These are phyloP conservation scores for Platycheirus albimanus DNA, from an alignment of 2,888 invertebrate genomes.

Conservation along the genomic window DNA sequence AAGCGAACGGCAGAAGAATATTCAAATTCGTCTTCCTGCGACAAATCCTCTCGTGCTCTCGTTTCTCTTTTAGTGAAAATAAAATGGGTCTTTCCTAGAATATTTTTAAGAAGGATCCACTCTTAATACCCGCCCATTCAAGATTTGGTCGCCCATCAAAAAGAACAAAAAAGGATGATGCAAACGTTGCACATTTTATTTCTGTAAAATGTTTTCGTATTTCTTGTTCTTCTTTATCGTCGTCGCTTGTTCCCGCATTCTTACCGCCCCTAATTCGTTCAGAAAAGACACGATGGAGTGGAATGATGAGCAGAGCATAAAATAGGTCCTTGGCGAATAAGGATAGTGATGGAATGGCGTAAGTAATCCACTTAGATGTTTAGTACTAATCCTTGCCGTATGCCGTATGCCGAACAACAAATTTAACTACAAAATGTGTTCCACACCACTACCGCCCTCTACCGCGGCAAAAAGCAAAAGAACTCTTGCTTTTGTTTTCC, in stretches of 20 bases:
- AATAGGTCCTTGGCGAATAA: slow-evolving; percentile 15
- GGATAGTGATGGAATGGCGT: background rate
- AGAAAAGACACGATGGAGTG: slow-evolving; percentile 29
- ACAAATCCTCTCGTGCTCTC: slow-evolving; percentile 1
- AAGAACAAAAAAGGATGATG: slow-evolving; percentile 4
- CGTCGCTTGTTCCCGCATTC: background rate
- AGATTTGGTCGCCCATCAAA: background rate
- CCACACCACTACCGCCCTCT: background rate
- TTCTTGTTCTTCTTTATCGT: too few species aligned
- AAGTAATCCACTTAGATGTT: slow-evolving; percentile 64
- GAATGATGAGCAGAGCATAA: slow-evolving; percentile 14
- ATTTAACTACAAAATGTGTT: slow-evolving; percentile 42
- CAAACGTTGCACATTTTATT: slow-evolving; percentile 57
- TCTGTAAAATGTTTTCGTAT: slow-evolving; percentile 19
- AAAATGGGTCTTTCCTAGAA: background rate
- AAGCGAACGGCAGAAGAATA: slow-evolving; percentile 28
- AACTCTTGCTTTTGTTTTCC: slow-evolving; percentile 3
- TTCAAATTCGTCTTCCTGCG: slow-evolving; percentile 43
- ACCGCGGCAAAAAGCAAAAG: slow-evolving; percentile 27
- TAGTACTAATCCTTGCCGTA: slow-evolving; percentile 52
- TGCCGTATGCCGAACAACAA: too few species aligned
- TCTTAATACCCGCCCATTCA: background rate
- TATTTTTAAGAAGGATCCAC: slow-evolving; percentile 11
- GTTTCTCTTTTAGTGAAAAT: background rate
- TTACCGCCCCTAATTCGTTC: slow-evolving; percentile 4